Conservation (phyloP, 2,888 invertebrate species). For the Apamea crenata region DNA sequence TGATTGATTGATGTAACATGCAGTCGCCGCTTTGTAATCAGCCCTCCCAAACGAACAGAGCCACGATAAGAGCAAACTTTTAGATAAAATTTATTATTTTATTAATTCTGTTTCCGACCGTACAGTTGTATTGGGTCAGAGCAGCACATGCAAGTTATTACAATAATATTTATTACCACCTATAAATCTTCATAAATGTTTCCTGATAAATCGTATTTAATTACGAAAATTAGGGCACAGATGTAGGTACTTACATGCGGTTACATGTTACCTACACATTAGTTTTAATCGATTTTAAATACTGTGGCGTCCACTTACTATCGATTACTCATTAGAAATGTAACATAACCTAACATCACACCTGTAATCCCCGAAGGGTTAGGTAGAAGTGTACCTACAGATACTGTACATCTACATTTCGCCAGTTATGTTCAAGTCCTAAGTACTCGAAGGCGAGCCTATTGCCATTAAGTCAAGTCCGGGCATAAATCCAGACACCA, state of each 20-base stretch:
- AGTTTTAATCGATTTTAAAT: constrained; percentile 21
- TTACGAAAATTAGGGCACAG: constrained; percentile 58
- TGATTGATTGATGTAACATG: constrained; percentile 45
- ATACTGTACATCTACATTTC: background rate
- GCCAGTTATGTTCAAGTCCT: background rate
- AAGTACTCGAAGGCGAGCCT: background rate
- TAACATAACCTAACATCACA: background rate
- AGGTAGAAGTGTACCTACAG: background rate
- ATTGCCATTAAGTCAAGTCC: background rate
- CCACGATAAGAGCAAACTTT: constrained; percentile 27
- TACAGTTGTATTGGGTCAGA: constrained; percentile 43
- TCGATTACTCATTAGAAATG: background rate
- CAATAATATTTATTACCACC: constrained; percentile 55
- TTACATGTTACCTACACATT: background rate
- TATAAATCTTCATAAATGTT: constrained; percentile 57
- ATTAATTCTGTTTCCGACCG: constrained; percentile 20
- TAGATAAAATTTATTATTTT: constrained; percentile 17
- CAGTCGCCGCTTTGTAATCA: constrained; percentile 16
- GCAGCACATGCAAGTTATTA: constrained; percentile 47
- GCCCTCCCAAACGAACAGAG: background rate
- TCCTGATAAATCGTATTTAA: constrained; percentile 63
- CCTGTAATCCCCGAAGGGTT: background rate
- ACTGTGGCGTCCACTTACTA: background rate
- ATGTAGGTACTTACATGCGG: constrained; percentile 30
- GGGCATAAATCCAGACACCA: background rate